Base-by-base conservation (phyloP, 2,113 vertebrate genomes). In the Meriones unguiculatus region DNA sequence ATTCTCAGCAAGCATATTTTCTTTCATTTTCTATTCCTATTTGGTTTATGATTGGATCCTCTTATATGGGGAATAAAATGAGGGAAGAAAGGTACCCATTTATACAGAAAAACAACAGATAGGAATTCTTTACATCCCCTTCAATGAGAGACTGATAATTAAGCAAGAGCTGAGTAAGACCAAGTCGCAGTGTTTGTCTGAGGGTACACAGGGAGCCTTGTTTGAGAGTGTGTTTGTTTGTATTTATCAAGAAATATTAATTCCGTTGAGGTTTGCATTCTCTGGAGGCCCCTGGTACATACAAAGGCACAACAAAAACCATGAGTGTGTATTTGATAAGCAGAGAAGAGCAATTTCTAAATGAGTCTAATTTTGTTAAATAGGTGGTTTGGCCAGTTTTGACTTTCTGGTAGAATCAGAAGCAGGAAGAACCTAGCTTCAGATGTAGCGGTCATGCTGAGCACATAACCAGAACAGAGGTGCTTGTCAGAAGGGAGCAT, bases 311-410 rank as follows among this genome's bases (percentile, higher is more conserved):
- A 97, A 84, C 32, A 57, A 59, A 69, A 97, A 89, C 81, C 3
- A 2, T 67, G n/a, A 92, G 82, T 0, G 0, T 86, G 94, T 88
- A 89, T 95, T 89, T 87, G 97, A 78, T 95, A 95, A 95, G 57
- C 91, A 78, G 65, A 82, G 95, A 95, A 94, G 54, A 95, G 24
- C 95, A 94, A 94, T 92, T 97, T 97, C 95, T 78, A 94, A 92
- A 96, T 84, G 92, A 97, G 95, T 70, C 54, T 86, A 91, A 95
- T 95, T 97, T 92, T 91, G 77, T 94, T 77, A 92, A 67, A 94
- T 90, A 95, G 89, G 90, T 32, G 35, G 92, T 35, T 84, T 94
- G 93, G 77, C 62, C 70, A 91, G 85, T 89, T 87, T 93, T 35
- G 77, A 62, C 54, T 95, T 67, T 89, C 32, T 90, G 7, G 57